Base-by-base conservation (phyloP, 2,888 invertebrate genomes). In the Buathra laborator region DNA sequence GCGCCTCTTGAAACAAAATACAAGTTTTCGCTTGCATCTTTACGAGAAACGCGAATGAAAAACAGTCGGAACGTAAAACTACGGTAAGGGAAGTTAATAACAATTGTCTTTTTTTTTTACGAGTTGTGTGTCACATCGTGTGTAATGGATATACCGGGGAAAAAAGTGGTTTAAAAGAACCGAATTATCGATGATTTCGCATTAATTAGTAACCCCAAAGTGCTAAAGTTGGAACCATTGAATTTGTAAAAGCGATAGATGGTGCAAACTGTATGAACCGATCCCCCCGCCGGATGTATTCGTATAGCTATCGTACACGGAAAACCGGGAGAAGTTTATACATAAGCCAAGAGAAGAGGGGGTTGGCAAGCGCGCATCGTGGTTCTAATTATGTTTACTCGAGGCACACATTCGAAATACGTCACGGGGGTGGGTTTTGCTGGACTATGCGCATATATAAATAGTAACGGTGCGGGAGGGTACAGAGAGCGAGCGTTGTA, bases 381-480 rank as follows among this genome's bases (percentile, higher is more conserved):
- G 79, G 82, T 79, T 85, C 85, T 85, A 85, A 85, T 85, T 85
- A 79, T 82, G 85, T 85, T 85, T 85, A 79, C 85, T 44, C 74
- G 66, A 51, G 29, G 79, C 59, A 82, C 48, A 82, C 82, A 79
- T 79, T 85, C 51, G 66, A 82, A 82, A 75, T 71, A 70, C 81
- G 66, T 62, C 51, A 24, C 53, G 32, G 77, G 62, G 66, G 75
- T 51, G 78, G 68, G 78, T 53, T 66, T 75, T 67, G 51, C 70
- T 66, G 64, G 68, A 62, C 75, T 82, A 62, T 71, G 66, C 67
- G 79, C 75, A 82, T 75, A 71, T 29, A 71, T 43, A 75, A 44
- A 53, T 64, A 51, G 32, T 44, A 64, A 68, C 12, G 44, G 56
- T 56, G 56, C 56, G 6, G 56, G 37, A 29, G 37, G 14, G 29